Evolutionary conservation across 2,797 vertebrate species (phyloP).

Genomic region (Sebastes minor): DNA sequence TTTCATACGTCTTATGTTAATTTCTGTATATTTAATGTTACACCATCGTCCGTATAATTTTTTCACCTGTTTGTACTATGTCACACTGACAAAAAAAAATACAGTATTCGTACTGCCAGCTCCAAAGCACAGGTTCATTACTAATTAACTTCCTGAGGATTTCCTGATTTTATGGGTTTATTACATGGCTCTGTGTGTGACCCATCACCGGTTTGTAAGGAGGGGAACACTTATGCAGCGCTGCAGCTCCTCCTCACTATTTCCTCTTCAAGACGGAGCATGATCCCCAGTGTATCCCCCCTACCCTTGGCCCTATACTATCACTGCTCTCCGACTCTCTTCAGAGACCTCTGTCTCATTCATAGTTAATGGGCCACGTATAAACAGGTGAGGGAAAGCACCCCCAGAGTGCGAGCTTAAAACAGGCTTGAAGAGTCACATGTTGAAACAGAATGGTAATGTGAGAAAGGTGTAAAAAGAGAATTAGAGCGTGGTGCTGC

Average conservation of each 20-base stretch:
- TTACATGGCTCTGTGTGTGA: neutral
- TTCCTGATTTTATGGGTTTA: neutral
- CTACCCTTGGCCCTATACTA: conserved; percentile 16
- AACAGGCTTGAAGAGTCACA: conserved; percentile 10
- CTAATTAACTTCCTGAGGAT: neutral
- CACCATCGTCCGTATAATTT: no score
- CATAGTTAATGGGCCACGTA: conserved; percentile 54
- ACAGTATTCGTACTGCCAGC: neutral
- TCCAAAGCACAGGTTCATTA: neutral
- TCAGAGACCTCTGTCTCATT: conserved; percentile 51
- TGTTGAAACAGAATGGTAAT: conserved; percentile 44
- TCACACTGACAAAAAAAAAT: no score
- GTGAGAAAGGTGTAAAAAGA: conserved; percentile 16
- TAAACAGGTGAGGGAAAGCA: conserved; percentile 40
- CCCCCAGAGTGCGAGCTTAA: conserved; percentile 11
- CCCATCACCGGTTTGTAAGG: neutral
- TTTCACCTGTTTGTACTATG: no score
- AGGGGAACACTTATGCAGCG: neutral
- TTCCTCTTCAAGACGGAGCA: conserved; percentile 13
- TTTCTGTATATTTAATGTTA: no score
- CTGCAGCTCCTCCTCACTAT: conserved; percentile 8
- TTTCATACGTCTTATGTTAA: no score
- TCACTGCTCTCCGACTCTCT: conserved; percentile 16
- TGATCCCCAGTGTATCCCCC: conserved; percentile 1
- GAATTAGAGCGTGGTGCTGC: conserved; percentile 7